A percentile compares a stretch with the other conserved stretches of the same genome.
These are phyloP conservation scores for Eptatretus atami DNA, from an alignment of 2,797 vertebrate species.

Conservation along the genomic window DNA sequence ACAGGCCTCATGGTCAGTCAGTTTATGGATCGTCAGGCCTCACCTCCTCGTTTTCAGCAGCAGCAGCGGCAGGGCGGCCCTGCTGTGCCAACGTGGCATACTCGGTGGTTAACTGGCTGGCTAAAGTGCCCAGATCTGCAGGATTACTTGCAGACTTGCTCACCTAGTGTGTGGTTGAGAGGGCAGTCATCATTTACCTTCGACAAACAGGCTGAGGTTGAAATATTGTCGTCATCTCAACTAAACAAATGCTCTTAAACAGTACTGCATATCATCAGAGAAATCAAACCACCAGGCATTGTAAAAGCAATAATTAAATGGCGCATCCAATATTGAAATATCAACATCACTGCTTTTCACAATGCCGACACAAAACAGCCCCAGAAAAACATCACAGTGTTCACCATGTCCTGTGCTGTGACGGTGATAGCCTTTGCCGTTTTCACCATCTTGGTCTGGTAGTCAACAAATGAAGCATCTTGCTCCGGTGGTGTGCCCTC, in stretches of 20 bases:
- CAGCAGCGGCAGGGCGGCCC: slow-evolving; percentile 57
- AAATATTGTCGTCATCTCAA: too few relatives aligned
- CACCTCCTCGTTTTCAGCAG: slow-evolving; percentile 71
- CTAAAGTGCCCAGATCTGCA: slow-evolving; percentile 54
- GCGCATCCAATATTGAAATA: too few relatives aligned
- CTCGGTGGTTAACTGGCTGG: slow-evolving; percentile 66
- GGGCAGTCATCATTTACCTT: too few relatives aligned
- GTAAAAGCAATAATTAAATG: too few relatives aligned
- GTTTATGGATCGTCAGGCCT: slow-evolving; percentile 6
- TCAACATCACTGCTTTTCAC: too few relatives aligned
- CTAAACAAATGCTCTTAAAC: too few relatives aligned
- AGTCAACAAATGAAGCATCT: slow-evolving; percentile 84
- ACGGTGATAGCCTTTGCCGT: slow-evolving; percentile 87
- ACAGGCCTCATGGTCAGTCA: too few relatives aligned
- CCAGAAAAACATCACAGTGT: slow-evolving; percentile 8
- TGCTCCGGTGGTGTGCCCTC: slow-evolving; percentile 37
- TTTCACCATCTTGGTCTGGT: slow-evolving; percentile 94
- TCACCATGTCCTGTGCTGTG: slow-evolving; percentile 85
- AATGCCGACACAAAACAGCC: too few relatives aligned
- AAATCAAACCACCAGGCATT: too few relatives aligned
- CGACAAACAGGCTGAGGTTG: too few relatives aligned
- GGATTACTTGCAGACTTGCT: slow-evolving; percentile 83
- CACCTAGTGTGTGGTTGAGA: slow-evolving; percentile 21
- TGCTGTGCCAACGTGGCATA: slow-evolving; percentile 54
- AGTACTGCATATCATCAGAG: too few relatives aligned